Evolutionary conservation across 1,140 invertebrate species (phyloP).

Genomic region (Ganaspis sp.): DNA sequence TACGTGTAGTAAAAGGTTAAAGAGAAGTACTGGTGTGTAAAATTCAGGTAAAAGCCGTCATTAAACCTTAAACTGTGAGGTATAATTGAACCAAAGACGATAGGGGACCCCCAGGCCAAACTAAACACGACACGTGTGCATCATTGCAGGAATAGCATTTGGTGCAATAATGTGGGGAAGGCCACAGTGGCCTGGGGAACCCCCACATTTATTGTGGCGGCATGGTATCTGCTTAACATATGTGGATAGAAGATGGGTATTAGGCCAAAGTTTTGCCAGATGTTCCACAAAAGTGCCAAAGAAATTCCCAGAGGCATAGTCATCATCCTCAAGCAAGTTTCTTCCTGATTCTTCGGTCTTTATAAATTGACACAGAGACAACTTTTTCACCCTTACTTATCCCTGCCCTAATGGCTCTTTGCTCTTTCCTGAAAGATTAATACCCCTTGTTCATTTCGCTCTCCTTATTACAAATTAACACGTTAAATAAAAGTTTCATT

Average conservation of each 20-base stretch:
- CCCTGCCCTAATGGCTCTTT: not conserved
- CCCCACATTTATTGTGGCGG: slow-evolving; percentile 46
- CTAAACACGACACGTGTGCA: slow-evolving; percentile 12
- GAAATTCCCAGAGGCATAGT: slow-evolving; percentile 65
- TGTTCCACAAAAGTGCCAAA: slow-evolving; percentile 63
- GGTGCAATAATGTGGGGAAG: slow-evolving; percentile 39
- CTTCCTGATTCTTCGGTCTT: slow-evolving; percentile 26
- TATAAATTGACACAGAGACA: slow-evolving; percentile 17
- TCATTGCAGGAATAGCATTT: slow-evolving; percentile 28
- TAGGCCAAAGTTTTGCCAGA: slow-evolving; percentile 60
- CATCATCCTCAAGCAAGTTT: slow-evolving; percentile 26
- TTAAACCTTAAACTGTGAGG: not conserved
- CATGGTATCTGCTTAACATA: slow-evolving; percentile 69
- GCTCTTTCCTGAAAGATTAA: slow-evolving; percentile 4
- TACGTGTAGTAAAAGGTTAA: not conserved
- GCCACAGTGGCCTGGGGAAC: slow-evolving; percentile 39
- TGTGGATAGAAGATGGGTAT: slow-evolving; percentile 67
- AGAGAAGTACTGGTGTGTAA: not conserved
- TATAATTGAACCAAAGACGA: not conserved
- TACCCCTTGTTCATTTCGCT: not conserved
- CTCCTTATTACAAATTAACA: not conserved
- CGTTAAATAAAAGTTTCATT: not conserved
- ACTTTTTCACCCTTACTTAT: not conserved
- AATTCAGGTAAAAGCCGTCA: not conserved
- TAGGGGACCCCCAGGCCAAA: not conserved